Base-by-base conservation (phyloP, 2,113 vertebrate species). In the Rissa tridactyla region DNA sequence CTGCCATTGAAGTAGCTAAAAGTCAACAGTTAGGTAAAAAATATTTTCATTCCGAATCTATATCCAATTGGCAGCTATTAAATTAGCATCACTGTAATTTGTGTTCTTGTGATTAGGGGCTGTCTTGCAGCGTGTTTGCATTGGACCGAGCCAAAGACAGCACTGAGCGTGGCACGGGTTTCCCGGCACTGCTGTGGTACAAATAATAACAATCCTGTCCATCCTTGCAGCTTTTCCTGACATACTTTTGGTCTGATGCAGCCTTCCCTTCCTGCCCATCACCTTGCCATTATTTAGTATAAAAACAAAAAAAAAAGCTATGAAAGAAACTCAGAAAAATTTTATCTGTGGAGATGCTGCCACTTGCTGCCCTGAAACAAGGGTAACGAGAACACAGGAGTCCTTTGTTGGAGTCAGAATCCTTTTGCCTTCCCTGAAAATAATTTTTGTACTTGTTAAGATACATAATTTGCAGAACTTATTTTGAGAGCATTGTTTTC, bases 21-120 rank as follows among this genome's bases (percentile, higher is more conserved):
- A 92, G n/a, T 90, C 85, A 94, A 86, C 34, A 84, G 62, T 38
- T 42, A 55, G 66, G 32, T 85, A 65, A 72, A 90, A 90, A 65
- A 26, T 57, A 54, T 47, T 86, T 62, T 77, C 8, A 42, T 93
- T 94, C 44, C 25, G 17, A 49, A 15, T 80, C 23, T 68, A 0
- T 52, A n/a, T 44, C 38, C 49, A 82, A 0, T 9, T 87, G 89
- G 69, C 65, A 89, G 69, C 25, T 34, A 5, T 77, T 73, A 55
- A 88, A 92, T 66, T 38, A 80, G 32, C 32, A 55, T 55, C 18
- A 2, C 18, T 82, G 64, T 77, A 25, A 62, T 51, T 34, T 44
- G 34, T 57, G 58, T 52, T 72, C 61, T 42, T 36, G 23, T 3
- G 12, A 40, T 34, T 47, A 82, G 75, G 54, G 46, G 49, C 88